phyloP scores from a whole-genome alignment of 2,888 invertebrate species.

The Toxonevra muliebris region DNA sequence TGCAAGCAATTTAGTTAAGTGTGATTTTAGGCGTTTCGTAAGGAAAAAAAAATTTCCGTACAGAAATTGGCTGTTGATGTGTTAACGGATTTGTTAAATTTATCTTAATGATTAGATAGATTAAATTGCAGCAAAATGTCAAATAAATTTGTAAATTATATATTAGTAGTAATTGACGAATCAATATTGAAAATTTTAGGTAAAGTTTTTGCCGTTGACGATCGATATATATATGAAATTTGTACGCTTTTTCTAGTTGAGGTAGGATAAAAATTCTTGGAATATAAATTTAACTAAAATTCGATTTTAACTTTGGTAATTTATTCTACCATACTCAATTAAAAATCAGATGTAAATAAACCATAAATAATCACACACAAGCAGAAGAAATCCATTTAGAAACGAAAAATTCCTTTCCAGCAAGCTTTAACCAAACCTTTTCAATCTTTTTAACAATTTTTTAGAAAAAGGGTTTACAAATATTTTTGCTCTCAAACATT shows the following conservation, averaged over 20 bases:
- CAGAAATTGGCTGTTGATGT: neutral
- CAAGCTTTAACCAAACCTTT: no score
- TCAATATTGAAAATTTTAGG: neutral
- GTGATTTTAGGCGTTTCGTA: neutral
- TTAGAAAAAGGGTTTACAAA: no score
- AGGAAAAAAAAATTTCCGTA: neutral
- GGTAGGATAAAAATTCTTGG: no score
- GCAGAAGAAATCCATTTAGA: no score
- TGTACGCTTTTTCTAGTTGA: no score
- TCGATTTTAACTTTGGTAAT: neutral
- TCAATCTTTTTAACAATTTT: no score
- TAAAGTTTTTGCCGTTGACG: neutral
- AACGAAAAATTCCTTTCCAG: no score
- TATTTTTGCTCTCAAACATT: no score
- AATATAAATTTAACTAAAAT: no score
- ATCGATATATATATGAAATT: neutral
- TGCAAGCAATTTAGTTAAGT: conserved; percentile 1
- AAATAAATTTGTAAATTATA: no score
- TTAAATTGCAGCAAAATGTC: no score
- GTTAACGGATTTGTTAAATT: neutral
- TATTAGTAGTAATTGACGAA: no score
- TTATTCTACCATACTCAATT: neutral
- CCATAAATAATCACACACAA: neutral
- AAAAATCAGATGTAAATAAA: neutral
- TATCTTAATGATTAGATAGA: neutral